These are phyloP conservation scores for Orthosia incerta DNA, from an alignment of 2,888 invertebrate genomes.

Conservation along the genomic window DNA sequence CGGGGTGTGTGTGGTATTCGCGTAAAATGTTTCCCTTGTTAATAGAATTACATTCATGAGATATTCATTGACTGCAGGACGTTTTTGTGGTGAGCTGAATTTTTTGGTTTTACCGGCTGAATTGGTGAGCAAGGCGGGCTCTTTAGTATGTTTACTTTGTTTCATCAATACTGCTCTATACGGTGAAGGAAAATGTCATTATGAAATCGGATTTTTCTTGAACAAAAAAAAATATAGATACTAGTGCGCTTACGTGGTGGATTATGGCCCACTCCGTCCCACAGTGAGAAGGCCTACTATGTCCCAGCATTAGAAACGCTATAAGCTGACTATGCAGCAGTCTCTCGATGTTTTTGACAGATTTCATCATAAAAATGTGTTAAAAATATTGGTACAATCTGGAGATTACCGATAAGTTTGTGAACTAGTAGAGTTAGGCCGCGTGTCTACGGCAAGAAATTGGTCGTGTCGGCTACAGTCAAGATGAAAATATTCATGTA, in stretches of 20 bases:
- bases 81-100: conserved; percentile 3
- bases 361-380: no score
- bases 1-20: conserved; percentile 46
- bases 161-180: background rate
- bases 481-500: no score
- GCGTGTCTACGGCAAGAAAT: no score
- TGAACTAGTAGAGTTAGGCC: background rate
- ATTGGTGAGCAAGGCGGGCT: background rate
- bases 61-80: conserved; percentile 45
- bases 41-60: conserved; percentile 62
- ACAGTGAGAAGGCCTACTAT: background rate
- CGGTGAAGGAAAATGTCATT: background rate
- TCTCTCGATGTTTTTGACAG: no score
- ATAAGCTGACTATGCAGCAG: no score
- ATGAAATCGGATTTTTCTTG: background rate
- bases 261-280: no score
- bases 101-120: conserved; percentile 1
- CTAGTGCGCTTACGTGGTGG: no score
- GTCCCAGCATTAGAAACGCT: background rate
- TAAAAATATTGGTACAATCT: no score
- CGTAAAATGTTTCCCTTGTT: conserved; percentile 63
- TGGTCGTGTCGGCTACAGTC: no score
- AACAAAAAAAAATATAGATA: background rate
- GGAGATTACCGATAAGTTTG: background rate
- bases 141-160: background rate